Evolutionary conservation across 2,797 vertebrate genomes (phyloP).

Genomic region (Eulemur mongoz): DNA sequence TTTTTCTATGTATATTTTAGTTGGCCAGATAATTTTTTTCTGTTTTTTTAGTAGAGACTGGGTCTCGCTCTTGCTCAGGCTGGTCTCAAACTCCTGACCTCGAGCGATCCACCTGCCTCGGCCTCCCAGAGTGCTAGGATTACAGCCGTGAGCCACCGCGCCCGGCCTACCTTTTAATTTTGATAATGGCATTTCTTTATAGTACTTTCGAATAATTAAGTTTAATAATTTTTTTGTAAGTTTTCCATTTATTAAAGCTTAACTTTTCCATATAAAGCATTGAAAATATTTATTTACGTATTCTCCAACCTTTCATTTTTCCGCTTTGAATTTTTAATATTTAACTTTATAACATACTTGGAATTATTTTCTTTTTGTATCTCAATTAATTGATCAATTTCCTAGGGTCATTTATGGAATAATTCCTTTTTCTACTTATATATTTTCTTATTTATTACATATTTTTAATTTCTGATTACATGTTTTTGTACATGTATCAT

Average conservation of each 20-base stretch:
- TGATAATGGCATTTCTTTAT: neutral
- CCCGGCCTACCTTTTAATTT: neutral
- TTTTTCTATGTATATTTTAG: too few species aligned
- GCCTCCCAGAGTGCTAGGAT: too few species aligned
- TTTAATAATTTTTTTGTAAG: neutral
- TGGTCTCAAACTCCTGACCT: too few species aligned
- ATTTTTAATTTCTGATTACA: neutral
- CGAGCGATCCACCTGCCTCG: too few species aligned
- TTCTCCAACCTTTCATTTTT: constrained; percentile 12
- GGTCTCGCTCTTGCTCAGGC: too few species aligned
- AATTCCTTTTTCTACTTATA: neutral
- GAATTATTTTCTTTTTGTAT: neutral
- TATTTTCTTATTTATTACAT: neutral
- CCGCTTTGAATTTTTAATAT: constrained; percentile 21
- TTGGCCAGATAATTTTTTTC: too few species aligned
- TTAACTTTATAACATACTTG: constrained; percentile 1
- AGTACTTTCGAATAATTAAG: neutral
- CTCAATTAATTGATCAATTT: neutral
- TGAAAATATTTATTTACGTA: neutral
- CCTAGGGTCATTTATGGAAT: neutral
- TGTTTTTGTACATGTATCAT: neutral
- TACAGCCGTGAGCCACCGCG: too few species aligned
- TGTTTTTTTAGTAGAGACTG: too few species aligned
- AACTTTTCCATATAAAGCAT: neutral
- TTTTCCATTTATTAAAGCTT: neutral